Base-by-base conservation (phyloP, 2,888 invertebrate species). In the Mythimna pallens region DNA sequence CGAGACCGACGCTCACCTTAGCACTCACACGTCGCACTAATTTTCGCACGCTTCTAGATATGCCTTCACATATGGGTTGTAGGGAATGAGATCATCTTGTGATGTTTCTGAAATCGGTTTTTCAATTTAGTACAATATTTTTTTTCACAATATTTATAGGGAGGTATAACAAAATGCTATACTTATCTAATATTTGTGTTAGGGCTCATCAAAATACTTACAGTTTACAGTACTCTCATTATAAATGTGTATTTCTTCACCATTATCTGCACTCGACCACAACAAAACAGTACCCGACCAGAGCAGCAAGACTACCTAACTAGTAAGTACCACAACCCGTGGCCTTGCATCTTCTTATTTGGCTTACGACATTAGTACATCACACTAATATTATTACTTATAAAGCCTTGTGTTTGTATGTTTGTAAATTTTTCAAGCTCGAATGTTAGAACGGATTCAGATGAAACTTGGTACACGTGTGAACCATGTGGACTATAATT, bases 41-140 rank as follows among this genome's bases (percentile, higher is more conserved):
- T 89, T 89, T 86, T 87, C 88, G 72, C 88, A 86, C 79, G 65
- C 83, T 80, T 70, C 73, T 71, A 62, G 50, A 69, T 73, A 62
- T 65, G 62, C 40, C 4, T 20, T 58, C 57, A 8, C 20, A 63
- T 70, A 70, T 69, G 83, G 82, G 34, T 59, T 70, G 76, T 70
- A 58, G 25, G 62, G 50, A 69, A 73, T 81, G 82, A 84, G 68
- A 77, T 83, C 81, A 80, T 75, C 25, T 34, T 61, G 34, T 67
- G 63, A 69, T 57, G 6, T 54, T 63, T 69, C 17, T 20, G 57
- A 43, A 20, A 65, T 40, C 50, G 20, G 55, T 58, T 57, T 64
- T 63, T 17, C 9, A n/a, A 43, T 22, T 61, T 10, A 55, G 47
- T 64, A 20, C 14, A 4, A n/a, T 52, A n/a, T 9, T 54, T 30